A percentile compares a stretch with the other conserved stretches of the same genome.
Conservation (phyloP, 1,140 invertebrate species). For the Hydropsyche tenuis region DNA sequence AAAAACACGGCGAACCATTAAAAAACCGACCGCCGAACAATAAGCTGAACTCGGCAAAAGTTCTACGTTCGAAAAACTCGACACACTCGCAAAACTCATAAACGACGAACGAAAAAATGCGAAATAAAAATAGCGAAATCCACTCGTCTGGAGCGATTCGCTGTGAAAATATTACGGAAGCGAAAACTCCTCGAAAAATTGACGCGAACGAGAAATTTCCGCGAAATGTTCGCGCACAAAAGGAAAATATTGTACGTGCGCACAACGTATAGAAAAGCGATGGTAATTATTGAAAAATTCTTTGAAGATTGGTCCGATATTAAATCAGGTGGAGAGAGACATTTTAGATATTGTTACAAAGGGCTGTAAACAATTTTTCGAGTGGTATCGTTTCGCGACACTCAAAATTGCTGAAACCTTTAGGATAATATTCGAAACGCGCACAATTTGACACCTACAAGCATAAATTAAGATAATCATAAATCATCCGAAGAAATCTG, state of each 20-base stretch:
- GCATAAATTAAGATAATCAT: not conserved
- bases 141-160: not conserved
- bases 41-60: conserved; percentile 41
- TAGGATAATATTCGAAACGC: not conserved
- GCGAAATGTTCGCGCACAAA: too few relatives aligned
- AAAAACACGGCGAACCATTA: conserved; percentile 45
- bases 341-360: not conserved
- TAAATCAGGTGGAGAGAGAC: not conserved
- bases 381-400: not conserved
- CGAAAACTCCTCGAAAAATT: conserved; percentile 3
- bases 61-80: conserved; percentile 3
- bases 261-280: too few relatives aligned
- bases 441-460: not conserved
- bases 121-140: too few relatives aligned
- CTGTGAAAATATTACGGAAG: conserved; percentile 19
- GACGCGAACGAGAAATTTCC: not conserved
- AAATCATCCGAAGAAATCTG: not conserved
- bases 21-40: conserved; percentile 36
- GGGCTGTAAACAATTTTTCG: conserved; percentile 3
- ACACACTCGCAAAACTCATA: not conserved
- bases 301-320: not conserved
- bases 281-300: not conserved
- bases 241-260: too few relatives aligned
- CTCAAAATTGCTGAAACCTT: not conserved
- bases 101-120: conserved; percentile 16